Evolutionary conservation across 2,113 vertebrate species (phyloP).

Genomic region (Rhipidura dahli): DNA sequence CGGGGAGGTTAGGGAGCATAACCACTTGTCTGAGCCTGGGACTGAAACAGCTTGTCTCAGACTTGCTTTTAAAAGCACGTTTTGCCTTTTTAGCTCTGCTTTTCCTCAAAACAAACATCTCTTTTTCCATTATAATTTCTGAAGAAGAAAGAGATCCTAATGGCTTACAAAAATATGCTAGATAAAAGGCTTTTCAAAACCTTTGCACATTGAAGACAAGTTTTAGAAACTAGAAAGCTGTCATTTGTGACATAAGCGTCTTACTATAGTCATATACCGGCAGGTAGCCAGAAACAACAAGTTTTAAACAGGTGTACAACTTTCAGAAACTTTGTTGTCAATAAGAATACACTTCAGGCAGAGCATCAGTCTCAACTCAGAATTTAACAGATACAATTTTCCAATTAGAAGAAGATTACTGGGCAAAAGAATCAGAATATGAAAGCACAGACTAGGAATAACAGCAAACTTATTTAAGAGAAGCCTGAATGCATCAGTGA

Average conservation of each 20-base stretch:
- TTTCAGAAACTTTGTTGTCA: not conserved
- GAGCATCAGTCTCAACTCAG: not conserved
- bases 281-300: not conserved
- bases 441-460: not conserved
- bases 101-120: not conserved
- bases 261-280: not conserved
- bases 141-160: not conserved
- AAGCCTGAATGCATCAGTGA: not conserved
- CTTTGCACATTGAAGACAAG: not conserved
- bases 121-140: not conserved
- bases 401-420: not conserved
- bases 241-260: not conserved
- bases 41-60: not conserved
- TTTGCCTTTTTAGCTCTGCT: not conserved
- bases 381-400: not conserved
- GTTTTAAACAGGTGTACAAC: not conserved
- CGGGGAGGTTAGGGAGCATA: not conserved
- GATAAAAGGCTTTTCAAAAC: slow-evolving; percentile 36
- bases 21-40: not conserved
- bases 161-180: not conserved
- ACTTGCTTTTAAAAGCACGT: not conserved
- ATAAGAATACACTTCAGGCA: not conserved
- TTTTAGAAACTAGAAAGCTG: not conserved
- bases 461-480: not conserved
- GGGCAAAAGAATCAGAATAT: not conserved